phyloP scores from a whole-genome alignment of 2,113 vertebrate genomes.

The Phrynocephalus versicolor region DNA sequence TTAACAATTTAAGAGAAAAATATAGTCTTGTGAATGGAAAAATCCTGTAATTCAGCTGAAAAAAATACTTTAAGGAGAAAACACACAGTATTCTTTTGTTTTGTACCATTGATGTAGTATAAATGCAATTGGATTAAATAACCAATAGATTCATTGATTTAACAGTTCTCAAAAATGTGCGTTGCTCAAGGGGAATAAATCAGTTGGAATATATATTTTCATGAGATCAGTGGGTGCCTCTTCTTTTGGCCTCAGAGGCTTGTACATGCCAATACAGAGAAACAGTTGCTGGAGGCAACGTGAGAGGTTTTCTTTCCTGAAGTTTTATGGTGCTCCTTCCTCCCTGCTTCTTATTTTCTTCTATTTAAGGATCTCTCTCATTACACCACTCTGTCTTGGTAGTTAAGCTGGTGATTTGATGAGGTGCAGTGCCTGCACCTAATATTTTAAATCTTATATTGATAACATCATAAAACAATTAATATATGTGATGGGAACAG shows the following conservation, averaged over 20 bases:
- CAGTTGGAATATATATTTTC: not conserved
- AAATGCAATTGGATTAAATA: not conserved
- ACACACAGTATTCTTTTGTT: not conserved
- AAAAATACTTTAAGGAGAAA: too few species aligned
- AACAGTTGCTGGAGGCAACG: not conserved
- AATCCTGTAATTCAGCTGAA: too few species aligned
- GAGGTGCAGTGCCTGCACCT: too few species aligned
- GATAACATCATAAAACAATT: too few species aligned
- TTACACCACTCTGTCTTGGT: not conserved
- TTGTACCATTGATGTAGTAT: not conserved
- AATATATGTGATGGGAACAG: not conserved
- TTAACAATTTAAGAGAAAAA: too few species aligned
- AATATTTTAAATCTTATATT: not conserved
- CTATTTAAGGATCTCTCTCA: not conserved
- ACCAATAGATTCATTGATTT: not conserved
- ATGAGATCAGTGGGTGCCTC: accelerated
- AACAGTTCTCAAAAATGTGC: not conserved
- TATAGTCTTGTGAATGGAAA: too few species aligned
- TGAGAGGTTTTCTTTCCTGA: not conserved
- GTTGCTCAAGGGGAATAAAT: not conserved
- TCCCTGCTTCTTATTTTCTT: not conserved
- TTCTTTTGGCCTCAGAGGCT: not conserved
- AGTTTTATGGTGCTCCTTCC: not conserved
- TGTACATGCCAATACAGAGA: accelerated
- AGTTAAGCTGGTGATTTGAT: not conserved